phyloP scores from a whole-genome alignment of 2,888 invertebrate genomes.

The Sceliomorpha sp. region DNA sequence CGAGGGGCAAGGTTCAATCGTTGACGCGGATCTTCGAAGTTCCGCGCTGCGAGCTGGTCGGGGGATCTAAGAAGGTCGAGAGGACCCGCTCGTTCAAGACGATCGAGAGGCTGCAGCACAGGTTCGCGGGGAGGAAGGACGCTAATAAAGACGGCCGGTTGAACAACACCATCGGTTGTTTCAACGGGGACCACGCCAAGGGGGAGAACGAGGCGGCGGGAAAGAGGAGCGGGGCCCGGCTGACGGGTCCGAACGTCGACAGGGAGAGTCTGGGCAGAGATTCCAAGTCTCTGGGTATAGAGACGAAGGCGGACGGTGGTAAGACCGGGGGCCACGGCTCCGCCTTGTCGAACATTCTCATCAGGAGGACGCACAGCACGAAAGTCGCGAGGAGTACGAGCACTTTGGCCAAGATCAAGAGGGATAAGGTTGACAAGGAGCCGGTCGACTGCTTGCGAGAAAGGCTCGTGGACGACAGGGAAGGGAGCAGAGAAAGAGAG shows the following conservation, averaged over 20 bases:
- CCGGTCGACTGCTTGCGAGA: no score
- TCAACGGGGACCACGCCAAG: conserved; percentile 64
- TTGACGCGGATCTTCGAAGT: conserved; percentile 76
- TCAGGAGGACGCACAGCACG: conserved; percentile 87
- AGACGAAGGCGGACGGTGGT: conserved; percentile 3
- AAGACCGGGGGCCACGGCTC: conserved; percentile 7
- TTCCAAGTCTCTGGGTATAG: conserved; percentile 31
- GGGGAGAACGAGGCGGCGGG: conserved; percentile 32
- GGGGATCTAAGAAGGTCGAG: conserved; percentile 74
- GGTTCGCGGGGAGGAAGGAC: conserved; percentile 73
- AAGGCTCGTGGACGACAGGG: no score
- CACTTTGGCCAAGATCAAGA: conserved; percentile 66
- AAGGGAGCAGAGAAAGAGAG: conserved; percentile 81
- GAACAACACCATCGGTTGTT: conserved; percentile 67
- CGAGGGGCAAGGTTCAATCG: conserved; percentile 75
- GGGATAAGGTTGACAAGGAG: conserved; percentile 64
- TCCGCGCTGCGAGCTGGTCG: conserved; percentile 52
- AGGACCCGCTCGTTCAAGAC: conserved; percentile 77
- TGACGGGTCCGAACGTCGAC: conserved; percentile 66
- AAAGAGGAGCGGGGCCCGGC: conserved; percentile 31
- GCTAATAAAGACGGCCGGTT: conserved; percentile 61
- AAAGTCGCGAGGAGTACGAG: conserved; percentile 86
- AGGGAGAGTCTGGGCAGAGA: conserved; percentile 16
- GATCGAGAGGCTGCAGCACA: conserved; percentile 75
- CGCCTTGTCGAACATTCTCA: conserved; percentile 68